Percentiles rank a stretch among this genome's conserved stretches.
Evolutionary conservation across 1,140 invertebrate species (phyloP).

Genomic region (Rhopalosiphum padi): DNA sequence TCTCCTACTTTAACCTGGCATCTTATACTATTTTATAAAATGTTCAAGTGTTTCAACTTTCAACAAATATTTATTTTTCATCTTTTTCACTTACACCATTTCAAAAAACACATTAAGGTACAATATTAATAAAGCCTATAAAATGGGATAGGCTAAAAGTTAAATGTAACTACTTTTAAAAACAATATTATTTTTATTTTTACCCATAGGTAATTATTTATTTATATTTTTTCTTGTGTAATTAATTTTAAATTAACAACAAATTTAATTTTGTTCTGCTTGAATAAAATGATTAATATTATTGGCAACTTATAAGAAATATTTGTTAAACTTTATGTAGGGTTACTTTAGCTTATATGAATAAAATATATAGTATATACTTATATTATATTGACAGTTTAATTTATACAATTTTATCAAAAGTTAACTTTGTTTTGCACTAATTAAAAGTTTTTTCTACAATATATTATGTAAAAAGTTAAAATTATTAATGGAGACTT

Average conservation of each 20-base stretch:
- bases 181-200: background rate
- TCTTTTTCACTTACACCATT: background rate
- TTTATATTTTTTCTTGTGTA: slow-evolving; percentile 36
- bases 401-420: slow-evolving; percentile 32
- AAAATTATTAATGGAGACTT: slow-evolving; percentile 33
- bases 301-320: background rate
- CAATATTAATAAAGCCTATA: background rate
- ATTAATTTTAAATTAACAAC: slow-evolving; percentile 34
- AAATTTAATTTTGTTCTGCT: slow-evolving; percentile 38
- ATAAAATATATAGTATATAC: slow-evolving; percentile 22
- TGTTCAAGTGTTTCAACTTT: background rate
- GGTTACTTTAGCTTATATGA: slow-evolving; percentile 15
- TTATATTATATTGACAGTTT: slow-evolving; percentile 29
- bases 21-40: background rate
- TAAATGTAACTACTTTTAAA: background rate
- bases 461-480: slow-evolving; percentile 32
- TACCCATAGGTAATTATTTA: background rate
- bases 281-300: slow-evolving; percentile 51
- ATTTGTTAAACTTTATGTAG: background rate
- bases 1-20: background rate
- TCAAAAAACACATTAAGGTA: background rate
- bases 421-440: slow-evolving; percentile 47
- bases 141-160: background rate
- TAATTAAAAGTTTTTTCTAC: slow-evolving; percentile 39
- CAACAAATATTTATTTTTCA: background rate